Evolutionary conservation across 1,140 invertebrate species (phyloP), one percentile per base, ranked within the genome.

Genomic region (Aphidius ervi): DNA sequence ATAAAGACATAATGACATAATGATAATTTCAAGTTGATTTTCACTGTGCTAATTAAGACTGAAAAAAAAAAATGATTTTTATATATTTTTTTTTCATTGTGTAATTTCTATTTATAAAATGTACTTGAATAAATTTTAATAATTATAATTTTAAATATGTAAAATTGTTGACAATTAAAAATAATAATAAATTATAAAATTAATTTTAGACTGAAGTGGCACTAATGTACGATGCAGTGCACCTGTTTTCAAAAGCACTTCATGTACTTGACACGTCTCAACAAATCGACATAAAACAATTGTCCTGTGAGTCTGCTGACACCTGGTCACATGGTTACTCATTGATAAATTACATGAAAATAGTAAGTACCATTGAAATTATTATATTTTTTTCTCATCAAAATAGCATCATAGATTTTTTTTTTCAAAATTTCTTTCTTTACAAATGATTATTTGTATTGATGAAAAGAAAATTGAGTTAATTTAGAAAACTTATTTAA

Each of bases 281-380:
- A 73, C 87, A 92, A 72, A 93, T 96, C 50, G 90, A 93, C 72
- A 91, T 94, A 61, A 88, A 90, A 70, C 88, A 90, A 1, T 81
- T 97, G 16, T 93, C 89, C 10, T 98, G 95, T 74, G 93, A 95
- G 65, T 89, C 88, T 4, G 87, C 91, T 56, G 89, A 95, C 70
- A 93, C 93, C 1, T 98, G 95, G 95, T 88, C 89, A 6, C 92
- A 96, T 72, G 96, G 96, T 56, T 93, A 94, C 75, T 95, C 92
- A 65, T 83, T 98, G 37, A 93, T 97, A 60, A 98, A 98, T 82
- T 98, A 97, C 72, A 97, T 98, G 93, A 96, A 95, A 85, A 92
- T 95, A 69, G 95, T 96, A 81, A 87, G 86, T 85, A 70, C 10
- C 7, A 48, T 48, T 39, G 1, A 52, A 6, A 8, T 6, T 37